These are phyloP conservation scores for Telmatochromis sp. DNA, from an alignment of 2,113 vertebrate species.

Conservation along the genomic window DNA sequence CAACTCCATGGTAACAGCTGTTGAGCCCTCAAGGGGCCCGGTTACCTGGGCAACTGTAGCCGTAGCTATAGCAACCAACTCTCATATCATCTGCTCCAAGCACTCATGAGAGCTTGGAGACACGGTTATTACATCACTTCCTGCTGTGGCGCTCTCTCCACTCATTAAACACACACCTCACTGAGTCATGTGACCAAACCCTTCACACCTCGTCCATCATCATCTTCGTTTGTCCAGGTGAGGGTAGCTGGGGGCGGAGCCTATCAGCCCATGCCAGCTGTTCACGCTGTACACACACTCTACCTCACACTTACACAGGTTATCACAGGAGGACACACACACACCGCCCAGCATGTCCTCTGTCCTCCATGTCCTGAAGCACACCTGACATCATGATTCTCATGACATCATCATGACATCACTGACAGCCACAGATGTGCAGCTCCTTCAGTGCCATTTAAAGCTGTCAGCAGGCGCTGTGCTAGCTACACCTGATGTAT, in stretches of 20 bases:
- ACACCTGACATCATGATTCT: neutral
- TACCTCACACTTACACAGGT: rapidly evolving
- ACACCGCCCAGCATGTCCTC: neutral
- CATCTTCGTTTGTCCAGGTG: neutral
- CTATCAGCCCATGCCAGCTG: neutral
- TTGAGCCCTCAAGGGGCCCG: conserved; percentile 29
- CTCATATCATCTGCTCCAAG: neutral
- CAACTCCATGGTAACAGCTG: conserved; percentile 65
- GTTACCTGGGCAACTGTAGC: conserved; percentile 56
- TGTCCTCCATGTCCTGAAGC: rapidly evolving
- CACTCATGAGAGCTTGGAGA: neutral
- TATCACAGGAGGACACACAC: neutral
- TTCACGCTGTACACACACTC: neutral
- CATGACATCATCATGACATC: neutral
- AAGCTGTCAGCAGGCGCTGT: neutral
- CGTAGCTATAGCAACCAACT: conserved; percentile 35
- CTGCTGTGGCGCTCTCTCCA: neutral
- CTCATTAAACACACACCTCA: neutral
- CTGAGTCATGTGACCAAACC: neutral
- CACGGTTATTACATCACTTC: conserved; percentile 21
- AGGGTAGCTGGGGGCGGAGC: neutral
- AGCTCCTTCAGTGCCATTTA: neutral
- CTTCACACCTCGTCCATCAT: rapidly evolving
- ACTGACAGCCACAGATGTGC: neutral
- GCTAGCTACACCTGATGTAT: neutral